Percentiles rank a stretch among this genome's conserved stretches.
These are phyloP conservation scores for Leptopilina drosophilae DNA, from an alignment of 2,888 invertebrate genomes.

Conservation along the genomic window DNA sequence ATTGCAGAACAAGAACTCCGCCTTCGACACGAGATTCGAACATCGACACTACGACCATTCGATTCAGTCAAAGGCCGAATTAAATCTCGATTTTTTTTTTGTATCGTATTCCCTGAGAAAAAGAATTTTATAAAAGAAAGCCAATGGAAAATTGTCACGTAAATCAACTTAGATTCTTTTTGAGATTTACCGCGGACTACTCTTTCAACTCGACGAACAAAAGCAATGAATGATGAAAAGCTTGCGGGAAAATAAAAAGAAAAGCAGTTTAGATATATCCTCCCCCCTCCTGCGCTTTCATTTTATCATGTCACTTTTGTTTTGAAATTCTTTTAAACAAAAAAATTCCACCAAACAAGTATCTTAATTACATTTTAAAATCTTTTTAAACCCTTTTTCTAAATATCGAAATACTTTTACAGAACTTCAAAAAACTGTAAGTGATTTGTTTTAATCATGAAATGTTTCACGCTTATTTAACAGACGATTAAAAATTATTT, in stretches of 20 bases:
- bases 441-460: no score
- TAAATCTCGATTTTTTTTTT: constrained; percentile 37
- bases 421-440: no score
- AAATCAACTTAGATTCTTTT: constrained; percentile 29
- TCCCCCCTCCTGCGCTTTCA: background rate
- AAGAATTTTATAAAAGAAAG: constrained; percentile 23
- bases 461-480: no score
- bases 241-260: background rate
- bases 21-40: background rate
- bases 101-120: background rate
- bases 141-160: constrained; percentile 30
- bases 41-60: constrained; percentile 32
- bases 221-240: constrained; percentile 7
- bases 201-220: constrained; percentile 1
- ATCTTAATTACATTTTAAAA: no score
- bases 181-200: constrained; percentile 8
- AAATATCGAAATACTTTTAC: no score
- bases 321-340: no score
- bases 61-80: constrained; percentile 36
- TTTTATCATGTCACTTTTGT: background rate
- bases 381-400: no score
- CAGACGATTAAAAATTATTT: no score
- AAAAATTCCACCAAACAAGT: no score
- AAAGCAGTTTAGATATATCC: background rate
- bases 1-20: constrained; percentile 56